Evolutionary conservation across 2,797 vertebrate genomes (phyloP).

Genomic region (Dicrostonyx torquatus): DNA sequence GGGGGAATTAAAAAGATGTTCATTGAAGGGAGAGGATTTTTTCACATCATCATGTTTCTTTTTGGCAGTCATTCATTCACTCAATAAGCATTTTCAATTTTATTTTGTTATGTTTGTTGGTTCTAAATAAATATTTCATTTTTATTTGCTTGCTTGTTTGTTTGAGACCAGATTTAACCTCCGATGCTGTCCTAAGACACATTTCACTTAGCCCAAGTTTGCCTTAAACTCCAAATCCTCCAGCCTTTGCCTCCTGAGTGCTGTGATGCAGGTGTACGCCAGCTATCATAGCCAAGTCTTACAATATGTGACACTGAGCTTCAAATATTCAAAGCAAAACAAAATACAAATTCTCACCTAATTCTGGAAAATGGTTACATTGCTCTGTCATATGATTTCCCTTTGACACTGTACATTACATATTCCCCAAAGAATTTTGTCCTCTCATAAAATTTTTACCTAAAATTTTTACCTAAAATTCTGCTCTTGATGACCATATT

Average conservation of each 20-base stretch:
- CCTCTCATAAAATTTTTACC: neutral
- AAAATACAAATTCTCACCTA: neutral
- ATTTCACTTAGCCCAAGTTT: neutral
- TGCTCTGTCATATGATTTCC: constrained; percentile 1
- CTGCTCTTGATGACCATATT: constrained; percentile 44
- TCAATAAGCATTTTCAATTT: neutral
- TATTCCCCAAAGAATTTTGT: constrained; percentile 8
- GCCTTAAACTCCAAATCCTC: neutral
- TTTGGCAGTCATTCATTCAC: neutral
- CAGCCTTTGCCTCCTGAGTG: neutral
- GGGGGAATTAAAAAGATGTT: neutral
- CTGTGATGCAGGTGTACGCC: neutral
- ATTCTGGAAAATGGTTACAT: neutral
- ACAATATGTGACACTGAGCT: neutral
- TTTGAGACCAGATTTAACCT: neutral
- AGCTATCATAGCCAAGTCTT: neutral
- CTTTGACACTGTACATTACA: constrained; percentile 10
- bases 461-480: constrained; percentile 53
- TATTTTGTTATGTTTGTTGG: neutral
- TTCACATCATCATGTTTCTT: neutral
- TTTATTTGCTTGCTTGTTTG: neutral
- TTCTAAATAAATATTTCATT: neutral
- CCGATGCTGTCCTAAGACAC: neutral
- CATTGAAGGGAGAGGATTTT: neutral
- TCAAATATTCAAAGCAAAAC: constrained; percentile 39